Base-by-base conservation (phyloP, 2,113 vertebrate genomes). In the Apteryx mantelli region DNA sequence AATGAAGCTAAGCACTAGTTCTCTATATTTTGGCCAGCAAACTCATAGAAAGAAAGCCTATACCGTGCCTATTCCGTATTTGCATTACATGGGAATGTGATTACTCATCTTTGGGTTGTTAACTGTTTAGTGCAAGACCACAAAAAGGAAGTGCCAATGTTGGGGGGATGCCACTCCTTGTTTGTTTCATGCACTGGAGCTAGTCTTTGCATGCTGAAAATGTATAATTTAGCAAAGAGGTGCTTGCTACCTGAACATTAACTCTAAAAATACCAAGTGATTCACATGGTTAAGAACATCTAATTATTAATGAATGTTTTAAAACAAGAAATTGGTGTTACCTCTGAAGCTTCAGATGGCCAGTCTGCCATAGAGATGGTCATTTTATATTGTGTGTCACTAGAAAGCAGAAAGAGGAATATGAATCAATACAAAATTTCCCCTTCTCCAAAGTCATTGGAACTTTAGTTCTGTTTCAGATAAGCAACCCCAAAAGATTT, bases 301-400 rank as follows among this genome's bases (percentile, higher is more conserved):
- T 28, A 55, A 11, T 65, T 53, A 28, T 11, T 40, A 22, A 2
- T 4, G 63, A 9, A 9, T 12, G 58, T 2, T 15, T 44, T 73
- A 25, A 61, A 70, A 25, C 85, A 77, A 38, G 68, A 30, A n/a
- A 9, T 2, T 1, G 3, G 53, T 5, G 93, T 96, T 97, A 99
- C 98, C 98, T 99, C 98, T 0, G 98, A 98, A 36, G 98, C 97
- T 46, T 98, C 98, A 0, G 98, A 99, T 0, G 98, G 98, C 98
- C 98, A 99, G 78, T 98, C 98, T 0, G 98, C 98, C 98, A 99
- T 99, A 86, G 98, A 98, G 81, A 99, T 98, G 94, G 98, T 98
- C 98, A 99, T 98, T 91, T 98, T 98, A 56, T 99, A 98, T 88
- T 98, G 98, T 0, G 98, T 98, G 93, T 99, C 98, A 24, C 98